A percentile compares a stretch with the other conserved stretches of the same genome.
These are phyloP conservation scores for Fragum whitleyi DNA, from an alignment of 2,888 invertebrate species.

Conservation along the genomic window DNA sequence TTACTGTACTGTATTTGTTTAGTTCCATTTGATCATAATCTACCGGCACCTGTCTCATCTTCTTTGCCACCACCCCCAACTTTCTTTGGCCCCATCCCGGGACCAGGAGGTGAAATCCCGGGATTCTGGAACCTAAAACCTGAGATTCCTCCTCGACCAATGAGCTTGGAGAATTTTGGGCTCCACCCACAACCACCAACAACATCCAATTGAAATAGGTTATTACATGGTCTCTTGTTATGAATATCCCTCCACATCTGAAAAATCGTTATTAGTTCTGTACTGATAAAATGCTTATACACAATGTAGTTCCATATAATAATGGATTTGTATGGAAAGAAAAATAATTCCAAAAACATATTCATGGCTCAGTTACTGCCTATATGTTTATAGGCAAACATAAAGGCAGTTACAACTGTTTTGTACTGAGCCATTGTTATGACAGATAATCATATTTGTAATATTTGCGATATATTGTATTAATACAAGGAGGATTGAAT, in stretches of 20 bases:
- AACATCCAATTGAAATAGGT: slow-evolving; percentile 20
- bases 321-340: not conserved
- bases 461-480: too few relatives aligned
- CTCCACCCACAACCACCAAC: slow-evolving; percentile 33
- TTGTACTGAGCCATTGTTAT: too few relatives aligned
- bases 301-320: not conserved
- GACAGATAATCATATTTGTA: too few relatives aligned
- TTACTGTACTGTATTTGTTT: not conserved
- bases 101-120: slow-evolving; percentile 65
- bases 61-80: slow-evolving; percentile 50
- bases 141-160: slow-evolving; percentile 57
- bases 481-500: too few relatives aligned
- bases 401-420: too few relatives aligned
- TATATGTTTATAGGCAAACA: not conserved
- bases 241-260: slow-evolving; percentile 2
- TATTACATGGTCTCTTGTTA: not conserved
- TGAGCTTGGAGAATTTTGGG: slow-evolving; percentile 54
- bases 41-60: slow-evolving; percentile 31
- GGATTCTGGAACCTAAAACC: slow-evolving; percentile 59
- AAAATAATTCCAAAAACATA: not conserved
- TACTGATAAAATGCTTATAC: not conserved
- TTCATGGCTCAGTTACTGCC: not conserved
- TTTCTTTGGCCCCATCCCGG: slow-evolving; percentile 64
- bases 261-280: too few relatives aligned
- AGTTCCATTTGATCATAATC: slow-evolving; percentile 34